These are phyloP conservation scores for Trissolcus japonicus DNA, from an alignment of 2,888 invertebrate genomes.

Conservation along the genomic window DNA sequence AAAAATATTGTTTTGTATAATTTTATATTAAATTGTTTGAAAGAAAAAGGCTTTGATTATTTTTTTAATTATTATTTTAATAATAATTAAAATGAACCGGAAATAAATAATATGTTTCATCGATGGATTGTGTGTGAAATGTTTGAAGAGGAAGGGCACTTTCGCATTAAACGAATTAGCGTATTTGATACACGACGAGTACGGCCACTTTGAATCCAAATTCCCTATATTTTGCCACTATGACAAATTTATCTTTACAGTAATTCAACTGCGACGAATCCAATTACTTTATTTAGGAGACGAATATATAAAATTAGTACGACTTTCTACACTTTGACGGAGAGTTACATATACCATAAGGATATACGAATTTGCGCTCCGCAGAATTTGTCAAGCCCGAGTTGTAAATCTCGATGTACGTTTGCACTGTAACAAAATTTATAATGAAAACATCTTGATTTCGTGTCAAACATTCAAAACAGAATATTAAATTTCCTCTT, in stretches of 20 bases:
- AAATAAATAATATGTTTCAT: neutral
- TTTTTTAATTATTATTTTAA: too few species aligned
- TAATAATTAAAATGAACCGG: too few species aligned
- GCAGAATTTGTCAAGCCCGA: neutral
- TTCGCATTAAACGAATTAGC: conserved; percentile 13
- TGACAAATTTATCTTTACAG: conserved; percentile 27
- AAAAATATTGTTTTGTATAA: too few species aligned
- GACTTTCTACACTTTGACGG: conserved; percentile 26
- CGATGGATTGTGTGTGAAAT: too few species aligned
- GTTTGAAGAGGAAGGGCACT: too few species aligned
- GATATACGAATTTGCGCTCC: conserved; percentile 15
- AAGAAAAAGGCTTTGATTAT: too few species aligned
- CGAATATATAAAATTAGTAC: conserved; percentile 29
- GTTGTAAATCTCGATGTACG: neutral
- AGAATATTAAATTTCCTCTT: too few species aligned
- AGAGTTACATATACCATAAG: conserved; percentile 17
- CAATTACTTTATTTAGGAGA: conserved; percentile 30
- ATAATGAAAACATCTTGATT: too few species aligned
- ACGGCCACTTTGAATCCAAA: neutral
- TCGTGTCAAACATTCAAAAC: too few species aligned
- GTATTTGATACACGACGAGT: conserved; percentile 10
- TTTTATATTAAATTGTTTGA: too few species aligned
- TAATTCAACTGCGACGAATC: conserved; percentile 20
- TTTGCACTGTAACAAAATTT: too few species aligned
- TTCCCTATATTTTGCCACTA: too few species aligned